Percentiles rank a stretch among this genome's conserved stretches.
Evolutionary conservation across 2,888 invertebrate species (phyloP).

Genomic region (Drosophila mayaguana): DNA sequence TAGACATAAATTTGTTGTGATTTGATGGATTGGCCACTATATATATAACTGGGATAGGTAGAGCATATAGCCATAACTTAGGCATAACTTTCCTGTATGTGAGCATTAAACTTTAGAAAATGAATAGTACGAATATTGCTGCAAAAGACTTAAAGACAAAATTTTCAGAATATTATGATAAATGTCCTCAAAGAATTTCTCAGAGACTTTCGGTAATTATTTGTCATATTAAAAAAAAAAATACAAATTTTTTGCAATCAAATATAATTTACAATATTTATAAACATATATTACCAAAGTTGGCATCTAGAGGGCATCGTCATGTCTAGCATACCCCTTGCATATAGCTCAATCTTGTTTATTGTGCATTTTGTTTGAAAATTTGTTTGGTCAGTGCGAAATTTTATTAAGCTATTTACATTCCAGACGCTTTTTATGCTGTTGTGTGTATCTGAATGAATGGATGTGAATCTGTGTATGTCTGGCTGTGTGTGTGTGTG

Average conservation of each 20-base stretch:
- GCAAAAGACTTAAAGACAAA: no score
- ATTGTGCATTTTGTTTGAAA: slow-evolving; percentile 28
- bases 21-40: background rate
- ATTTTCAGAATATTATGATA: background rate
- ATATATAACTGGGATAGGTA: background rate
- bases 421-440: slow-evolving; percentile 32
- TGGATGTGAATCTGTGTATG: background rate
- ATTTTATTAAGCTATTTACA: slow-evolving; percentile 76
- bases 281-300: no score
- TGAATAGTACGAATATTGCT: no score
- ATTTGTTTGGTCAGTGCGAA: slow-evolving; percentile 55
- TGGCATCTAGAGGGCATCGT: background rate
- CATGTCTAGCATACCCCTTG: background rate
- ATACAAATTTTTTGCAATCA: no score
- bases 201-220: background rate
- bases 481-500: slow-evolving; percentile 2
- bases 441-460: slow-evolving; percentile 18
- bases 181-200: no score
- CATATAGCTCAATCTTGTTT: background rate
- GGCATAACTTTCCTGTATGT: no score
- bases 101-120: background rate
- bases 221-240: background rate
- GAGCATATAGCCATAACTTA: no score
- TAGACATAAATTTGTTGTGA: background rate
- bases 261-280: background rate